Evolutionary conservation across 2,113 vertebrate genomes (phyloP).

Genomic region (Cervus canadensis): DNA sequence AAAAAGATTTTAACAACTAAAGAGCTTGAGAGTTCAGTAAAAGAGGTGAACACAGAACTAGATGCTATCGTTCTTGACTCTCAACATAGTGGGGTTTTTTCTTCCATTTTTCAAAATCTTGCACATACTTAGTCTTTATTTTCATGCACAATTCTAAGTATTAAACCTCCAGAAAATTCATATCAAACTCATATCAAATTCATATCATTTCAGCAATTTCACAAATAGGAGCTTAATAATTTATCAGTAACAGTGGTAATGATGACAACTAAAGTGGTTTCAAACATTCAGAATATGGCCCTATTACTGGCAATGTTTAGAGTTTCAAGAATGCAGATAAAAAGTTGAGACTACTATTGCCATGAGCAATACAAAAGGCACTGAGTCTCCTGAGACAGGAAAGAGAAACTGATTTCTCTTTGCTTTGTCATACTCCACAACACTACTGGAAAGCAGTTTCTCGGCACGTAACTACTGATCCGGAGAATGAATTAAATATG

Average conservation of each 20-base stretch:
- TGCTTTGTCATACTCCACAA: neutral
- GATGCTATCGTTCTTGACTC: neutral
- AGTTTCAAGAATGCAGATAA: neutral
- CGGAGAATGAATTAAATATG: slow-evolving; percentile 36
- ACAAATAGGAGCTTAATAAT: neutral
- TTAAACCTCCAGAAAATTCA: neutral
- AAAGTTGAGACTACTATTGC: slow-evolving; percentile 1
- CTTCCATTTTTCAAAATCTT: slow-evolving; percentile 1
- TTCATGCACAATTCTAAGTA: neutral
- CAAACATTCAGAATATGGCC: neutral
- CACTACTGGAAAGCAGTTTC: slow-evolving; percentile 37
- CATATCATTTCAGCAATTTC: neutral
- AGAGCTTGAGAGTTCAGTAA: neutral
- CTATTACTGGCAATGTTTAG: neutral
- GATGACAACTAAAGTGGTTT: slow-evolving; percentile 11
- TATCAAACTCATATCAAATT: neutral
- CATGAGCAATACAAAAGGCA: neutral
- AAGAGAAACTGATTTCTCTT: slow-evolving; percentile 39
- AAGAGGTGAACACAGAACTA: neutral
- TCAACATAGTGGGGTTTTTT: neutral
- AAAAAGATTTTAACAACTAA: slow-evolving; percentile 32
- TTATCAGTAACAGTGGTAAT: neutral
- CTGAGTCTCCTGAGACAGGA: neutral
- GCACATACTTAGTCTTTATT: neutral
- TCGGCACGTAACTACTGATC: slow-evolving; percentile 31